Base-by-base conservation (phyloP, 2,797 vertebrate species). In the Menidia menidia region DNA sequence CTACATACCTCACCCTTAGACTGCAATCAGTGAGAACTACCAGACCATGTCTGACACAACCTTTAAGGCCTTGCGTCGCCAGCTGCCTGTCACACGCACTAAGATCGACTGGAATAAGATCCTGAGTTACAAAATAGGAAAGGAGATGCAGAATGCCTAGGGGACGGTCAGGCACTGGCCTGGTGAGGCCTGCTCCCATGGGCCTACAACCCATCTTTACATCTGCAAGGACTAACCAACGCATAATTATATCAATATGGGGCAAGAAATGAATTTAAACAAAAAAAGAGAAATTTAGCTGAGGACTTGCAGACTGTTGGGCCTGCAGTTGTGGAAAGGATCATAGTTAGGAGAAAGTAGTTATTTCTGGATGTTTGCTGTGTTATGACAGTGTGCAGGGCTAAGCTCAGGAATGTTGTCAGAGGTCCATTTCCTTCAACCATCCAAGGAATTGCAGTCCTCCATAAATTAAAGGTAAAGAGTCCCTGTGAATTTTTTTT, bases 61-160 rank as follows among this genome's bases (percentile, higher is more conserved):
- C 75, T 99, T 99, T 89, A 99, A 99, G 92, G 98, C 98, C 91
- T 96, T 99, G 92, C 97, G 98, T 89, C 96, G 98, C 83, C 98
- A 98, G 79, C 93, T 99, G 85, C 98, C 98, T 51, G 98, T 99
- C 87, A 99, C 97, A 42, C 97, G 98, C 90, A 99, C 97, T 72
- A 99, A 99, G 95, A 97, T 99, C 65, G 98, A 99, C 93, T 99
- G 98, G 98, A 98, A 97, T 93, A 99, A 99, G 95, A 99, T 99
- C 86, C 95, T 99, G 83, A 99, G 97, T 94, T 99, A 99, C 94
- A 99, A 98, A 95, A 99, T 99, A 85, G 98, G 97, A 84, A 99
- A 99, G 90, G 98, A 99, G 92, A 99, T 99, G 97, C 97, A 99
- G 92, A 98, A 97, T 80, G 96, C 95, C 89, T 98, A 96, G 93